phyloP scores from a whole-genome alignment of 2,797 vertebrate species.

The Catharus ustulatus region DNA sequence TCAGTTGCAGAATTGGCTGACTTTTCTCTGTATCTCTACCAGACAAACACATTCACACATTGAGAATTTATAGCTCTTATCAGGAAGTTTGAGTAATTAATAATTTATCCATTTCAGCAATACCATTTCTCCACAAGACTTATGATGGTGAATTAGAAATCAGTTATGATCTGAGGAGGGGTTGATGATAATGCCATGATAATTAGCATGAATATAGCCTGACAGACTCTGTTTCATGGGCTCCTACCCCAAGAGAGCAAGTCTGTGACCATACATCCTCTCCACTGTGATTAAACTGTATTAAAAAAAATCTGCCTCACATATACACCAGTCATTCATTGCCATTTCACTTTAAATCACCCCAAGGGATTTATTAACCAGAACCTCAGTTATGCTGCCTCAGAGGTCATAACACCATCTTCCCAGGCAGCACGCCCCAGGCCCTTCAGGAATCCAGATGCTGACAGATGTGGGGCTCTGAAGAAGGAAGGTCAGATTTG shows the following conservation, averaged over 20 bases:
- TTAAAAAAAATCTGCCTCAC: not conserved
- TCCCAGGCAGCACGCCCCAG: not conserved
- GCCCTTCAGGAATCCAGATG: not conserved
- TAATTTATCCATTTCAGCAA: not conserved
- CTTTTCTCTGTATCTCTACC: not conserved
- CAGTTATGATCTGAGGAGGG: not conserved
- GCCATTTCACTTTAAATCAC: not conserved
- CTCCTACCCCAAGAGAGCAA: not conserved
- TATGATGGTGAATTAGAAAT: not conserved
- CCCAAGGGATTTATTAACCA: not conserved
- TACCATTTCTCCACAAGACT: not conserved
- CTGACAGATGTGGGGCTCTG: not conserved
- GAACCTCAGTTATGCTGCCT: not conserved
- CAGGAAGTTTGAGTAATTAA: not conserved
- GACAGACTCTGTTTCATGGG: not conserved
- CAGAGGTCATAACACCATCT: not conserved
- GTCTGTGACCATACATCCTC: not conserved
- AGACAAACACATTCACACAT: not conserved
- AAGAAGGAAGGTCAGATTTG: not conserved
- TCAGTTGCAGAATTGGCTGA: not conserved
- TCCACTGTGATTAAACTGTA: not conserved
- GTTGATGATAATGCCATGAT: not conserved
- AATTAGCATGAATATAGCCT: not conserved
- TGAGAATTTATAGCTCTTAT: not conserved
- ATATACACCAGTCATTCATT: accelerated